A percentile compares a stretch with the other conserved stretches of the same genome.
phyloP scores from a whole-genome alignment of 2,113 vertebrate genomes.

The Phrynosoma blainvillii region DNA sequence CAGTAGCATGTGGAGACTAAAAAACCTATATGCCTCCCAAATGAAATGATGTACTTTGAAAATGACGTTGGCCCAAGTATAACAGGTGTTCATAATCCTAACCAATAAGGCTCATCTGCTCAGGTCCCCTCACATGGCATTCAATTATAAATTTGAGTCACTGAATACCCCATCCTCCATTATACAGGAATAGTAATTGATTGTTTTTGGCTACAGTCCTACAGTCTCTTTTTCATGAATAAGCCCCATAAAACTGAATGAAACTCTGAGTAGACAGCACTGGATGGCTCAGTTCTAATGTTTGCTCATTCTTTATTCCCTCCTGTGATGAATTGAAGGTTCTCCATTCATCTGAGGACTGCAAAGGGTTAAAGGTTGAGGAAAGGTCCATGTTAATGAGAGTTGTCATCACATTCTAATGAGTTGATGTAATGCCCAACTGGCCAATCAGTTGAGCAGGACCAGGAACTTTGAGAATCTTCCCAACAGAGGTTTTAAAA shows the following conservation, averaged over 20 bases:
- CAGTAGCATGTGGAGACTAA: neutral
- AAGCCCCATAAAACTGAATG: neutral
- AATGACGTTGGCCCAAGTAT: neutral
- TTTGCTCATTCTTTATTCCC: neutral
- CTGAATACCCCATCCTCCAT: too few species aligned
- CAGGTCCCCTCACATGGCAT: neutral
- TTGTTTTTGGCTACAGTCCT: neutral
- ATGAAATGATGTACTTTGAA: neutral
- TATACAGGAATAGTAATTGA: neutral
- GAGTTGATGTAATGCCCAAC: too few species aligned
- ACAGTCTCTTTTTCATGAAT: neutral
- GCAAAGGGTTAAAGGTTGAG: too few species aligned
- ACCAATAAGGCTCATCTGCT: neutral
- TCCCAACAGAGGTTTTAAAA: too few species aligned
- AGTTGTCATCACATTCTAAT: too few species aligned
- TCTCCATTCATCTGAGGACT: too few species aligned
- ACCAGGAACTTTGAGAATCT: too few species aligned
- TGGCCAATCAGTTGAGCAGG: too few species aligned
- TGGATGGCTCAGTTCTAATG: neutral
- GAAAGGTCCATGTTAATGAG: too few species aligned
- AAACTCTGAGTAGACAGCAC: neutral
- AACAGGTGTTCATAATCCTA: neutral
- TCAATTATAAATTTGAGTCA: neutral
- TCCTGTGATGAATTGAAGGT: too few species aligned
- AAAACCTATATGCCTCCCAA: neutral